These are phyloP conservation scores for Camelus bactrianus DNA, from an alignment of 2,113 vertebrate species.

Conservation along the genomic window DNA sequence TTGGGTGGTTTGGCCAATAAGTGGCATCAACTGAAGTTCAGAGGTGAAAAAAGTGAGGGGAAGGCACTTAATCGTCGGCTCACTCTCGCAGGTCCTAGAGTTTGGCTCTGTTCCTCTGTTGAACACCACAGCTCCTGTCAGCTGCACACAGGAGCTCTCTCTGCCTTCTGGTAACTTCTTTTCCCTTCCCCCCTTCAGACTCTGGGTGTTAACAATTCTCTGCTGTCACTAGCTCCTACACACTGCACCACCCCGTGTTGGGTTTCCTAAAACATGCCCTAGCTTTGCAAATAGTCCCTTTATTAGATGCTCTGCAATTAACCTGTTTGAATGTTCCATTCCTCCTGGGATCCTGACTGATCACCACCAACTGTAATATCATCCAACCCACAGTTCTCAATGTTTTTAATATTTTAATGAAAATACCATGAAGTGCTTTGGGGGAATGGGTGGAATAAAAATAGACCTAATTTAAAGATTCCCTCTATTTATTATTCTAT, in stretches of 20 bases:
- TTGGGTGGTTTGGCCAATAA: not conserved
- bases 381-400: not conserved
- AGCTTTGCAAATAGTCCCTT: not conserved
- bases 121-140: not conserved
- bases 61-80: not conserved
- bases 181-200: not conserved
- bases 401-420: conserved; percentile 16
- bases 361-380: not conserved
- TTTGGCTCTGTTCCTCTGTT: not conserved
- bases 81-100: not conserved
- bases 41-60: not conserved
- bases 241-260: not conserved
- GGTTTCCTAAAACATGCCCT: not conserved
- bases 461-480: not conserved
- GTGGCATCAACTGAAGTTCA: not conserved
- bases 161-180: not conserved
- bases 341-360: not conserved
- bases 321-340: not conserved
- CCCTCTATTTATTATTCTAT: not conserved
- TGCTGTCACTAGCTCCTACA: not conserved
- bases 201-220: not conserved
- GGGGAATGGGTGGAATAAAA: not conserved
- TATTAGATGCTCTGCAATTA: not conserved
- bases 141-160: not conserved
- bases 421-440: not conserved